Conservation (phyloP, 2,888 invertebrate species). For the Pyrocoelia pectoralis region DNA sequence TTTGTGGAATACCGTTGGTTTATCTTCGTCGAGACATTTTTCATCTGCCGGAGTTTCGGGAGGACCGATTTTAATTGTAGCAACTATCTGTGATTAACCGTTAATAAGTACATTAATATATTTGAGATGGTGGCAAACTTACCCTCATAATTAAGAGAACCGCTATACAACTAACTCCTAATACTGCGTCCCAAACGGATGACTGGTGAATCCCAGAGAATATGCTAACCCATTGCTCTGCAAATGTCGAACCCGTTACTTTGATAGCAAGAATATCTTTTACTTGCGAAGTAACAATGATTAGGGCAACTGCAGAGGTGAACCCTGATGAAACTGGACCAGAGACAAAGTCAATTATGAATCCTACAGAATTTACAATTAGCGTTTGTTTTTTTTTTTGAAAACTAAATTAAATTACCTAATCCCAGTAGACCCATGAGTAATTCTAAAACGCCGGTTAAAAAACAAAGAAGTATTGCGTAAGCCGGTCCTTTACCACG, state of each 20-base stretch:
- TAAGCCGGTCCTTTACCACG: conserved; percentile 70
- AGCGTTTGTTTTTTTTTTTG: neutral
- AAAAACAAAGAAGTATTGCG: conserved; percentile 78
- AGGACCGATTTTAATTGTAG: conserved; percentile 70
- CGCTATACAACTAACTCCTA: conserved; percentile 79
- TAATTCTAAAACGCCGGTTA: conserved; percentile 77
- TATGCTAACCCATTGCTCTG: conserved; percentile 80
- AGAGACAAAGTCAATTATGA: conserved; percentile 88
- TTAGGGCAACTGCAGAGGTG: conserved; percentile 88
- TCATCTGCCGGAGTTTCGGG: conserved; percentile 51
- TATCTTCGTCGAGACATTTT: conserved; percentile 43
- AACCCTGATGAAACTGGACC: conserved; percentile 90
- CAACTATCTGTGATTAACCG: conserved; percentile 65
- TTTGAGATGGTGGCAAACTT: conserved; percentile 49
- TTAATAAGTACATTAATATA: neutral
- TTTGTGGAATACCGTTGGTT: conserved; percentile 41
- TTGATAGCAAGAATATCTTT: conserved; percentile 81
- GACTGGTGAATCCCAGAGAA: conserved; percentile 72
- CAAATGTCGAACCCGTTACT: conserved; percentile 77
- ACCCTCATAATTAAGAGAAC: conserved; percentile 81
- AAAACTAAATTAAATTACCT: conserved; percentile 64
- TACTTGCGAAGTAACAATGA: conserved; percentile 88
- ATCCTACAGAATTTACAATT: conserved; percentile 62
- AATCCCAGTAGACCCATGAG: conserved; percentile 85
- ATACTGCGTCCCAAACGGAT: conserved; percentile 74